Evolutionary conservation across 2,888 invertebrate genomes (phyloP).

Genomic region (Drosophila nr. perissopoda): DNA sequence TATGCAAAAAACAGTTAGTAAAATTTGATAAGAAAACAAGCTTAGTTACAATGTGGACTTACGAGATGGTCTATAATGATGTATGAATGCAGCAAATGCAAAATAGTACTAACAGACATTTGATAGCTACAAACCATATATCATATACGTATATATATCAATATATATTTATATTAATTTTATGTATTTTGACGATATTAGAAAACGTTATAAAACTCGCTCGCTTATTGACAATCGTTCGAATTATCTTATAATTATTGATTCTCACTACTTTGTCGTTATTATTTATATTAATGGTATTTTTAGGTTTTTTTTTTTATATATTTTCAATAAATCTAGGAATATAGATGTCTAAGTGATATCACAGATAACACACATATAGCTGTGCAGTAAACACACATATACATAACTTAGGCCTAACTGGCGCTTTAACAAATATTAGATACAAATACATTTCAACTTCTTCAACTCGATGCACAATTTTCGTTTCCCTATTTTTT

Average conservation of each 20-base stretch:
- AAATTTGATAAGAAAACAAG: constrained; percentile 60
- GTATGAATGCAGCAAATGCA: constrained; percentile 33
- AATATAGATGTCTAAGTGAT: constrained; percentile 68
- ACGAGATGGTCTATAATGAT: constrained; percentile 20
- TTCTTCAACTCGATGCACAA: not conserved
- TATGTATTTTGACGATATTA: constrained; percentile 46
- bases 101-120: constrained; percentile 39
- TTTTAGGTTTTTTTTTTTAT: constrained; percentile 23
- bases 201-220: constrained; percentile 65
- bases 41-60: constrained; percentile 53
- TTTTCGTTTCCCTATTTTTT: not conserved
- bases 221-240: constrained; percentile 48
- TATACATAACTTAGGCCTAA: constrained; percentile 65
- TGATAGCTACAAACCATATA: constrained; percentile 42
- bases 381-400: constrained; percentile 45
- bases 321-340: constrained; percentile 43
- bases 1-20: constrained; percentile 58
- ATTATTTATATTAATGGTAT: constrained; percentile 10
- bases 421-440: constrained; percentile 63
- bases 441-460: constrained; percentile 29
- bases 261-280: constrained; percentile 23
- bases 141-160: constrained; percentile 31
- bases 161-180: constrained; percentile 18
- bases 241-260: constrained; percentile 31
- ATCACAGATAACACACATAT: constrained; percentile 66